A percentile compares a stretch with the other conserved stretches of the same genome.
Evolutionary conservation across 2,797 vertebrate species (phyloP).

Genomic region (Sebastes hubbsi): DNA sequence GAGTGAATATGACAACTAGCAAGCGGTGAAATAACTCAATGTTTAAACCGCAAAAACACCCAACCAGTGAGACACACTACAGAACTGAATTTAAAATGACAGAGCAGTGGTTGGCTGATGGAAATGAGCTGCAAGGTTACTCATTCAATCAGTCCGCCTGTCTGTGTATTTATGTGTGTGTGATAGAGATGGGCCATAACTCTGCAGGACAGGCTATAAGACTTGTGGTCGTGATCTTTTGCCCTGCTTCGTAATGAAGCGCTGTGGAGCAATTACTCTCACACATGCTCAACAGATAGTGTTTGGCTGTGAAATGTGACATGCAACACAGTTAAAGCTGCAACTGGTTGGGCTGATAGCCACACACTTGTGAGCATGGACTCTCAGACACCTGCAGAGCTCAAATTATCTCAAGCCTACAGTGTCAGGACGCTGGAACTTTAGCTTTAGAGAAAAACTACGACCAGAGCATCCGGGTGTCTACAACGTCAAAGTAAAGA

Average conservation of each 20-base stretch:
- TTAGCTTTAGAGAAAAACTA: neutral
- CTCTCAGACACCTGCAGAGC: neutral
- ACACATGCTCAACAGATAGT: neutral
- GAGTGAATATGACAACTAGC: conserved; percentile 4
- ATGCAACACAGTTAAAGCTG: conserved; percentile 37
- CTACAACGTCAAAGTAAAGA: neutral
- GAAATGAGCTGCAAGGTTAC: conserved; percentile 15
- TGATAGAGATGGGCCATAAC: conserved; percentile 35
- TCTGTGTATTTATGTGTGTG: neutral
- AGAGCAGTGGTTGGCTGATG: neutral
- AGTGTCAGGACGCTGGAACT: neutral
- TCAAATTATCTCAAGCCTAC: neutral
- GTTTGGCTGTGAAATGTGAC: conserved; percentile 38
- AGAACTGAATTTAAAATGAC: neutral
- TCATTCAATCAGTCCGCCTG: conserved; percentile 4
- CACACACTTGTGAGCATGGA: neutral
- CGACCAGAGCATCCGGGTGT: neutral
- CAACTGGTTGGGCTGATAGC: conserved; percentile 6
- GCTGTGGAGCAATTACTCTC: conserved; percentile 29
- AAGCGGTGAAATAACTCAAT: neutral
- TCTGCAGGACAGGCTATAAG: conserved; percentile 42
- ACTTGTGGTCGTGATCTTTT: conserved; percentile 49
- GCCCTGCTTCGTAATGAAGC: conserved; percentile 43
- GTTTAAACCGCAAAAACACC: neutral
- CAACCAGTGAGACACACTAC: neutral